Conservation (phyloP, 2,888 invertebrate genomes). For the Cremastinae sp. region DNA sequence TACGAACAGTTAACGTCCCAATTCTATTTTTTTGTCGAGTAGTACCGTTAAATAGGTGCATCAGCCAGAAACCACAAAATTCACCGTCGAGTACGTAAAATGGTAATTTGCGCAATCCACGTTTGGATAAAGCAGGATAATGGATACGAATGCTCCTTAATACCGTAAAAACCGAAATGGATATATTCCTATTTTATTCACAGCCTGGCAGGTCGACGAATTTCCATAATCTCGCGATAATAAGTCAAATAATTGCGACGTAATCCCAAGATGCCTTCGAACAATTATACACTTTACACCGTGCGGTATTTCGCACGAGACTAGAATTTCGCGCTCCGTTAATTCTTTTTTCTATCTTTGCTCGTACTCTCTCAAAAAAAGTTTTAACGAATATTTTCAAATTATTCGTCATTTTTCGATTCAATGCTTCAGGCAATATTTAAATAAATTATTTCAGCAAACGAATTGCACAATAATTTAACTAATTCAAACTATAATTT, state of each 20-base stretch:
- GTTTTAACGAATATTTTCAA: too few relatives aligned
- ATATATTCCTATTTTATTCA: conserved; percentile 19
- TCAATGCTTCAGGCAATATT: too few relatives aligned
- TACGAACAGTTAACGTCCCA: neutral
- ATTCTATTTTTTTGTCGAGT: neutral
- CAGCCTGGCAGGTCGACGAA: conserved; percentile 39
- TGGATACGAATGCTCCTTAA: conserved; percentile 14
- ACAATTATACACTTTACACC: conserved; percentile 69
- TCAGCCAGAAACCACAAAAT: neutral
- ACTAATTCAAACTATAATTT: too few relatives aligned
- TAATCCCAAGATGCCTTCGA: conserved; percentile 62
- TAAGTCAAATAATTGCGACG: conserved; percentile 66
- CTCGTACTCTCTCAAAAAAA: too few relatives aligned
- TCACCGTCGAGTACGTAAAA: conserved; percentile 1
- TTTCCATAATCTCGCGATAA: conserved; percentile 68
- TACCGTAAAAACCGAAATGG: conserved; percentile 26
- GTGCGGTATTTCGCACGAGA: conserved; percentile 48
- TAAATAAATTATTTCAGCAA: too few relatives aligned
- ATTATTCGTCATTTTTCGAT: too few relatives aligned
- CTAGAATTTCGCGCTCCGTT: conserved; percentile 33
- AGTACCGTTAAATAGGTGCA: conserved; percentile 28
- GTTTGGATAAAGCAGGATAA: conserved; percentile 28
- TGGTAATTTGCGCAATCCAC: conserved; percentile 7
- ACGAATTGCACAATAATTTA: too few relatives aligned
- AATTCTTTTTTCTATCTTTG: conserved; percentile 22